Evolutionary conservation across 1,140 invertebrate genomes (phyloP).

Genomic region (Eumeta japonica): DNA sequence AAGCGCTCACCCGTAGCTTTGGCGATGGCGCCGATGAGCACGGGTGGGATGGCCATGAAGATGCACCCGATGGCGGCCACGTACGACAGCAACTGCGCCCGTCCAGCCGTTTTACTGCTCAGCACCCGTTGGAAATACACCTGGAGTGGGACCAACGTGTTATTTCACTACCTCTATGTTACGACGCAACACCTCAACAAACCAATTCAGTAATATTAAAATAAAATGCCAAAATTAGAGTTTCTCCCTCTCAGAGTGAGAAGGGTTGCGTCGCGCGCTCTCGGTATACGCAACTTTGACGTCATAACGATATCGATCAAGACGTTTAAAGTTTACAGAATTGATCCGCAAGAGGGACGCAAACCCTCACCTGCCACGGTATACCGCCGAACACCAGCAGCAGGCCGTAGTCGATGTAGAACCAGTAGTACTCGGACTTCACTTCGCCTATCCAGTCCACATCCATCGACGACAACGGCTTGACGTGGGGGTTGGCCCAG

Average conservation of each 20-base stretch:
- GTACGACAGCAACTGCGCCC: conserved; percentile 94
- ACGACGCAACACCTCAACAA: too few relatives aligned
- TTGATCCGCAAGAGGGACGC: neutral
- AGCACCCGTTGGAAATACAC: conserved; percentile 98
- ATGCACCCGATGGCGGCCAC: conserved; percentile 93
- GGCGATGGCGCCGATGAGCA: conserved; percentile 94
- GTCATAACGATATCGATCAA: too few relatives aligned
- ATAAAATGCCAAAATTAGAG: too few relatives aligned
- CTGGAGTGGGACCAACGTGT: conserved; percentile 52
- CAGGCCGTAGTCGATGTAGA: conserved; percentile 88
- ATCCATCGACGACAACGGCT: conserved; percentile 73
- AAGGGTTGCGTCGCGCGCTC: too few relatives aligned
- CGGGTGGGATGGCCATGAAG: conserved; percentile 94
- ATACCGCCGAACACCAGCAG: conserved; percentile 95
- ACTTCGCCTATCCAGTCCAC: conserved; percentile 89
- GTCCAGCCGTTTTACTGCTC: conserved; percentile 88
- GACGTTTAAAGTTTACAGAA: too few relatives aligned
- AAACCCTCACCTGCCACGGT: conserved; percentile 83
- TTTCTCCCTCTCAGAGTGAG: too few relatives aligned
- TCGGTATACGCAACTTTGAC: too few relatives aligned
- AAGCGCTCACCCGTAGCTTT: conserved; percentile 87
- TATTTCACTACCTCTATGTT: conserved; percentile 2
- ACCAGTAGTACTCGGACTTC: conserved; percentile 70
- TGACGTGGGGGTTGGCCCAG: conserved; percentile 80
- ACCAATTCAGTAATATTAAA: too few relatives aligned